phyloP scores from a whole-genome alignment of 2,797 vertebrate genomes.

The Brachyalestes nurse region DNA sequence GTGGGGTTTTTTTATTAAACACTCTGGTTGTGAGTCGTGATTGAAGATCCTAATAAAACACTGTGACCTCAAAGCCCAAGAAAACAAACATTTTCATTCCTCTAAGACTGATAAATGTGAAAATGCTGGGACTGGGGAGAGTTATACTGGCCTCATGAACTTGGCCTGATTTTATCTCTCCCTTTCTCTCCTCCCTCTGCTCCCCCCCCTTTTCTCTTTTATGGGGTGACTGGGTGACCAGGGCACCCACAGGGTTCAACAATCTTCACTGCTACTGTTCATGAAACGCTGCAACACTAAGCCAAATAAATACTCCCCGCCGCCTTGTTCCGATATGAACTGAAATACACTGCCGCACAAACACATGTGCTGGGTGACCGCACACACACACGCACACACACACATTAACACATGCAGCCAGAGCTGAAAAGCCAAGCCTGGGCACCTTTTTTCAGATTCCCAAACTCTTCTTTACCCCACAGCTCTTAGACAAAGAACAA shows the following conservation, averaged over 20 bases:
- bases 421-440: background rate
- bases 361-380: background rate
- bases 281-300: slow-evolving; percentile 50
- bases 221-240: slow-evolving; percentile 51
- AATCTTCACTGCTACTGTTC: slow-evolving; percentile 56
- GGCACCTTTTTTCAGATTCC: slow-evolving; percentile 57
- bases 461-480: slow-evolving; percentile 15
- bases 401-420: slow-evolving; percentile 31
- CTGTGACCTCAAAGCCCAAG: background rate
- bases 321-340: slow-evolving; percentile 47
- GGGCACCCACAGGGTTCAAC: slow-evolving; percentile 47
- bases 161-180: slow-evolving; percentile 55
- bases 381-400: slow-evolving; percentile 26
- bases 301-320: slow-evolving; percentile 58
- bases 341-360: slow-evolving; percentile 21
- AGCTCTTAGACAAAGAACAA: slow-evolving; percentile 38
- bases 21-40: background rate
- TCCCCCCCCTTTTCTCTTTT: slow-evolving; percentile 34
- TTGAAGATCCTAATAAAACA: background rate
- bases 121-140: slow-evolving; percentile 18
- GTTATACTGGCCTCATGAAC: slow-evolving; percentile 54
- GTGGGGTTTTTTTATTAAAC: background rate
- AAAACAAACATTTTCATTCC: slow-evolving; percentile 15
- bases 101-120: slow-evolving; percentile 41
- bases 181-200: slow-evolving; percentile 49